Evolutionary conservation across 2,797 vertebrate species (phyloP).

Genomic region (Sarcophilus harrisii): DNA sequence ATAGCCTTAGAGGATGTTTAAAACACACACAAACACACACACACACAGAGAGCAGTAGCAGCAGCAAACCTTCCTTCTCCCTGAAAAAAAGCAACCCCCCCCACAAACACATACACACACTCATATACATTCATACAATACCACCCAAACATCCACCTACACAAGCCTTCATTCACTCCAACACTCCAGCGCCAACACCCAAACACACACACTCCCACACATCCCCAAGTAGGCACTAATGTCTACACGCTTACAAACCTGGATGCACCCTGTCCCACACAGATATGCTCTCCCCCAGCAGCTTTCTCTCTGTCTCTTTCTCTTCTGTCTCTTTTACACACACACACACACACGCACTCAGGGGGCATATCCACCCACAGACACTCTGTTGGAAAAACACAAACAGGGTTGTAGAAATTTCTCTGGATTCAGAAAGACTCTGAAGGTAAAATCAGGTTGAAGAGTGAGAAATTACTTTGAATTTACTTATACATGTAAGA

Average conservation of each 20-base stretch:
- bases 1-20: background rate
- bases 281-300: background rate
- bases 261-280: background rate
- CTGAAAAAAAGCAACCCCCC: background rate
- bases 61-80: background rate
- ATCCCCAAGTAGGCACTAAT: background rate
- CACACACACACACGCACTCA: background rate
- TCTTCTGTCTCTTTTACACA: background rate
- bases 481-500: background rate
- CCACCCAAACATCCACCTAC: background rate
- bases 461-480: background rate
- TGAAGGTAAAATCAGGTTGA: background rate
- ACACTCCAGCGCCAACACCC: fast-evolving
- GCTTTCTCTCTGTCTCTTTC: too few relatives aligned
- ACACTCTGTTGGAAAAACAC: background rate
- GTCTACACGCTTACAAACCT: background rate
- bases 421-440: background rate
- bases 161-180: background rate
- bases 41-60: background rate
- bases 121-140: too few relatives aligned
- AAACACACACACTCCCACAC: background rate
- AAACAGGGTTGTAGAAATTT: background rate
- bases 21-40: background rate
- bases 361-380: background rate
- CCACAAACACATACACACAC: background rate